Evolutionary conservation across 2,797 vertebrate species (phyloP).

Genomic region (Apodemus agrarius): DNA sequence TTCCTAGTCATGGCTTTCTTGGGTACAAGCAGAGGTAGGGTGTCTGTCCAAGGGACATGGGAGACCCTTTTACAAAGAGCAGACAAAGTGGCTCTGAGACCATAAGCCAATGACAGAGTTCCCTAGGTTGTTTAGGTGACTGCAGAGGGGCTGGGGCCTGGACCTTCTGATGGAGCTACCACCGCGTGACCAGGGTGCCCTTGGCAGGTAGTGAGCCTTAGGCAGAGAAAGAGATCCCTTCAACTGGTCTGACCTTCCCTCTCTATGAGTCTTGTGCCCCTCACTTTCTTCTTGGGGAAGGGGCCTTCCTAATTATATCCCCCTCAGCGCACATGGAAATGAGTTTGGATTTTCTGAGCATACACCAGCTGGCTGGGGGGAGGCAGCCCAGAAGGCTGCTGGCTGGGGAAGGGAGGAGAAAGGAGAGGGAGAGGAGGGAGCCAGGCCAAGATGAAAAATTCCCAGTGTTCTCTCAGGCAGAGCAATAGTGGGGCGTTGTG

Average conservation of each 20-base stretch:
- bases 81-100: not conserved
- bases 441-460: constrained; percentile 77
- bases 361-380: constrained; percentile 82
- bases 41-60: not conserved
- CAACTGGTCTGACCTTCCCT: constrained; percentile 1
- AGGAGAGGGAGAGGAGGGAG: constrained; percentile 73
- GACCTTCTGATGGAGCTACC: not conserved
- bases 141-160: not conserved
- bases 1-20: not conserved
- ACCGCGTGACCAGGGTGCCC: not conserved
- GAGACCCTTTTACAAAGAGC: not conserved
- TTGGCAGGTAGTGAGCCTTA: not conserved
- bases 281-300: constrained; percentile 64
- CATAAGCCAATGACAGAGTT: not conserved
- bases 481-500: constrained; percentile 51
- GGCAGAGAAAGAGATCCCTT: not conserved
- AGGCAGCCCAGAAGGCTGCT: constrained; percentile 82
- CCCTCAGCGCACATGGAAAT: constrained; percentile 80
- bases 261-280: not conserved
- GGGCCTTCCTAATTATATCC: constrained; percentile 79
- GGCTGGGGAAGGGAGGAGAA: constrained; percentile 73
- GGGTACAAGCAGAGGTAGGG: not conserved
- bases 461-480: constrained; percentile 61
- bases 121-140: not conserved
- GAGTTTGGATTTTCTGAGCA: constrained; percentile 81